Conservation (phyloP, 2,113 vertebrate genomes). For the Rissa tridactyla region DNA sequence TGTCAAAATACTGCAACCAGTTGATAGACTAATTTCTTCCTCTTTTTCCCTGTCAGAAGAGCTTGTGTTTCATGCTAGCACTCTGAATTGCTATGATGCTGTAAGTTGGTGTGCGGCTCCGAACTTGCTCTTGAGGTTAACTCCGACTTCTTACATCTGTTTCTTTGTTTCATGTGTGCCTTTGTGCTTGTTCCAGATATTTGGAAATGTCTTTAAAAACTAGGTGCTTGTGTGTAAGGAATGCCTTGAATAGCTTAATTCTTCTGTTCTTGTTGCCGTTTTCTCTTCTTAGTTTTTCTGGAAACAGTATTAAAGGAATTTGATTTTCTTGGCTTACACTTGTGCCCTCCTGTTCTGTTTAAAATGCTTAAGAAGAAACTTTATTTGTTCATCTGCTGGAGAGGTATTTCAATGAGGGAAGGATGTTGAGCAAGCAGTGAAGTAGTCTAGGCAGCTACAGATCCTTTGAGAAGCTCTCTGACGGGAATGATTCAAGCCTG, state of each 20-base stretch:
- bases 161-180: neutral
- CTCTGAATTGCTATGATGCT: neutral
- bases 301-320: neutral
- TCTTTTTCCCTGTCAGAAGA: neutral
- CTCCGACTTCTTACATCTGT: neutral
- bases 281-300: neutral
- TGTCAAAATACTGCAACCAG: neutral
- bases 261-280: neutral
- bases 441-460: neutral
- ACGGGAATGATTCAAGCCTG: neutral
- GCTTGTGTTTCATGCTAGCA: neutral
- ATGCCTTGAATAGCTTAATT: neutral
- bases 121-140: neutral
- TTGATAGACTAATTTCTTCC: neutral
- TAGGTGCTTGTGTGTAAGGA: neutral
- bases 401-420: neutral
- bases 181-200: neutral
- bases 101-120: neutral
- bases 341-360: neutral
- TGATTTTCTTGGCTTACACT: neutral
- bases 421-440: constrained; percentile 5
- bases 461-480: neutral
- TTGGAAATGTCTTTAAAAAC: neutral
- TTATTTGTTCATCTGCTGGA: constrained; percentile 14
- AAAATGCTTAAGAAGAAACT: neutral